Percentiles rank a stretch among this genome's conserved stretches.
Evolutionary conservation across 1,140 invertebrate species (phyloP).

Genomic region (Tetranychus urticae): DNA sequence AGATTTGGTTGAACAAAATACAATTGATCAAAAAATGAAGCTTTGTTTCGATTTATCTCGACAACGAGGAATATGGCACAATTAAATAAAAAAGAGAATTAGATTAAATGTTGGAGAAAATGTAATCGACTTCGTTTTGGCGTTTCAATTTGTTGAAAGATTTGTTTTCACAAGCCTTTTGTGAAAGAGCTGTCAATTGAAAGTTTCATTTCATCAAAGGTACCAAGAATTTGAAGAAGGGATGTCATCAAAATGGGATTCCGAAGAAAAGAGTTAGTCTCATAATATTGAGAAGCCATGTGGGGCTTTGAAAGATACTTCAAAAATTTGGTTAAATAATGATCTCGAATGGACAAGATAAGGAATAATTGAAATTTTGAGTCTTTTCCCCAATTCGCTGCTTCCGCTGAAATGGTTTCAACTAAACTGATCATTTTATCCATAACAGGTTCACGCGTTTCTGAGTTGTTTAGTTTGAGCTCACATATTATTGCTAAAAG

Average conservation of each 20-base stretch:
- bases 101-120: too few species aligned
- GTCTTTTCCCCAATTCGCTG: conserved; percentile 74
- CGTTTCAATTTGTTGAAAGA: background rate
- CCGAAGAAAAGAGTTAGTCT: conserved; percentile 76
- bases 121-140: too few species aligned
- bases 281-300: conserved; percentile 78
- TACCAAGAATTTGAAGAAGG: conserved; percentile 68
- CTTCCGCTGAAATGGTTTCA: conserved; percentile 39
- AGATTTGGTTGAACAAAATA: too few species aligned
- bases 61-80: too few species aligned
- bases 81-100: too few species aligned
- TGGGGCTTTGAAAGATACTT: conserved; percentile 46
- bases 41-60: too few species aligned
- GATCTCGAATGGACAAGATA: conserved; percentile 68
- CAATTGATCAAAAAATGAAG: too few species aligned
- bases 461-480: conserved; percentile 8
- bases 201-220: conserved; percentile 76
- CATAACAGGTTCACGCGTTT: conserved; percentile 11
- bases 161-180: conserved; percentile 43
- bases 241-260: conserved; percentile 59
- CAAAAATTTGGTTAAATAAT: conserved; percentile 62
- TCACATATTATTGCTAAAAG: conserved; percentile 7
- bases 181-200: conserved; percentile 78
- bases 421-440: conserved; percentile 24
- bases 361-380: conserved; percentile 93